A percentile compares a stretch with the other conserved stretches of the same genome.
These are phyloP conservation scores for Calliphora vicina DNA, from an alignment of 1,140 invertebrate genomes.

Conservation along the genomic window DNA sequence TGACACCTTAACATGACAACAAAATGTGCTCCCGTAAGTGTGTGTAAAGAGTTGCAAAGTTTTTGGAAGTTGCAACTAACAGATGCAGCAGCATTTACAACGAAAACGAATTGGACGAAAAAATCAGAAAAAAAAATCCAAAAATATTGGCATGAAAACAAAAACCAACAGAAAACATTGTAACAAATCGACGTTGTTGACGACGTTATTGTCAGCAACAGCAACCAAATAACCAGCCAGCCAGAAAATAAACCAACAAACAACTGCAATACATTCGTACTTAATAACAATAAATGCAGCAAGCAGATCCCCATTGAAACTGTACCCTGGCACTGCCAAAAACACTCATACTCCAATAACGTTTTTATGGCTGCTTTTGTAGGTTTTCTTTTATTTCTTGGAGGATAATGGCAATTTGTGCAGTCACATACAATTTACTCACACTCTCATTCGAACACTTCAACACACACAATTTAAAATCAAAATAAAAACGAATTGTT, in stretches of 20 bases:
- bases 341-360: too few relatives aligned
- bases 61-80: neutral
- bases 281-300: neutral
- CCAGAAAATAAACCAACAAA: neutral
- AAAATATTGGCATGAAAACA: neutral
- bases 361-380: too few relatives aligned
- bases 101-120: neutral
- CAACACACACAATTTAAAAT: neutral
- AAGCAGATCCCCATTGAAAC: neutral
- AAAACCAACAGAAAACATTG: neutral
- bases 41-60: neutral
- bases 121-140: neutral
- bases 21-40: slow-evolving; percentile 36
- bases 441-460: too few relatives aligned
- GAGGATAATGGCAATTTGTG: slow-evolving; percentile 9
- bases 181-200: neutral
- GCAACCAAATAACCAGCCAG: too few relatives aligned
- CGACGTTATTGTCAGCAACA: neutral
- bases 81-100: neutral
- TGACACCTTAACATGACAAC: slow-evolving; percentile 37
- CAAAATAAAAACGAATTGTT: neutral
- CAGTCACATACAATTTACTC: neutral
- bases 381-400: neutral
- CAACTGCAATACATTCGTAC: neutral
- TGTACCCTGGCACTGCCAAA: neutral